Evolutionary conservation across 2,113 vertebrate species (phyloP).

Genomic region (Hirundichthys speculiger): DNA sequence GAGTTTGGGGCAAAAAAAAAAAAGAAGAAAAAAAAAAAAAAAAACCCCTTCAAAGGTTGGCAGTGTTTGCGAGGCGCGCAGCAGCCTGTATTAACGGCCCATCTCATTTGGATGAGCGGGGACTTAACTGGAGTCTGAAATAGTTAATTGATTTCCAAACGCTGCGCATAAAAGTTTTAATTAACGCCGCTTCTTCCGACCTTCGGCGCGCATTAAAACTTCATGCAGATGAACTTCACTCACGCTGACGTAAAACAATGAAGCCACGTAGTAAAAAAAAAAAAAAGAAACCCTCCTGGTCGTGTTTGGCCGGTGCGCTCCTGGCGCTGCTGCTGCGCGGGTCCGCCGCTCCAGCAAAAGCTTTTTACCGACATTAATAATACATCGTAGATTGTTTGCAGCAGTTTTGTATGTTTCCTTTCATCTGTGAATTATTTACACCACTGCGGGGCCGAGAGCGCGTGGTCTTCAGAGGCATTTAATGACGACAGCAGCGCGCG

Average conservation of each 20-base stretch:
- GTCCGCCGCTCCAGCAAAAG: slow-evolving; percentile 69
- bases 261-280: slow-evolving; percentile 25
- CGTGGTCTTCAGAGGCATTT: slow-evolving; percentile 28
- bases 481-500: not conserved
- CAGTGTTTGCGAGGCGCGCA: slow-evolving; percentile 41
- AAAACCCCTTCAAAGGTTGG: slow-evolving; percentile 60
- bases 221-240: slow-evolving; percentile 65
- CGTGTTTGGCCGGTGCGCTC: slow-evolving; percentile 52
- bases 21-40: too few species aligned
- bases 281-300: slow-evolving; percentile 29
- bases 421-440: slow-evolving; percentile 74
- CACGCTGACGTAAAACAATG: slow-evolving; percentile 37
- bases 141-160: slow-evolving; percentile 63
- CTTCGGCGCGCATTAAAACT: slow-evolving; percentile 67
- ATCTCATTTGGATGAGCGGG: slow-evolving; percentile 61
- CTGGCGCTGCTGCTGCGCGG: slow-evolving; percentile 50
- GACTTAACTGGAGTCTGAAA: slow-evolving; percentile 58
- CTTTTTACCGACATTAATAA: slow-evolving; percentile 79
- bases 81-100: slow-evolving; percentile 36
- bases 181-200: slow-evolving; percentile 64
- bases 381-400: slow-evolving; percentile 71
- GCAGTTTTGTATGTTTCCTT: slow-evolving; percentile 46
- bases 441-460: slow-evolving; percentile 5
- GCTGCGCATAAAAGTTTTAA: slow-evolving; percentile 73
- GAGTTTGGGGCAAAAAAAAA: slow-evolving; percentile 46